These are phyloP conservation scores for Oreohelix idahoensis DNA, from an alignment of 1,140 invertebrate genomes.

Conservation along the genomic window DNA sequence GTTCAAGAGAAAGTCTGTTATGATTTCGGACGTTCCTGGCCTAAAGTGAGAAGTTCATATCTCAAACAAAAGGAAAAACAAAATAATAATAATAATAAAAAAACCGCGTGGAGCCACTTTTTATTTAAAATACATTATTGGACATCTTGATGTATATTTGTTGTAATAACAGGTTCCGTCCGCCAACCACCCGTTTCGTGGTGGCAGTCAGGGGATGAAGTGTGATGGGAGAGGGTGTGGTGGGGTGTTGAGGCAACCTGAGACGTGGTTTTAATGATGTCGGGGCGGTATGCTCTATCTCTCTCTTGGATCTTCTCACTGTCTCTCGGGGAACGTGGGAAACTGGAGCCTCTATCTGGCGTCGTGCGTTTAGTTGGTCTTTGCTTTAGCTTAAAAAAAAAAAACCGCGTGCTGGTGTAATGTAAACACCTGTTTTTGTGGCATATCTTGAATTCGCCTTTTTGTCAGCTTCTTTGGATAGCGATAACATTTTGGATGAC, in stretches of 20 bases:
- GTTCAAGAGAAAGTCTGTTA: too few relatives aligned
- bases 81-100: too few relatives aligned
- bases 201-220: background rate
- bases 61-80: too few relatives aligned
- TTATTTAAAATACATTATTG: too few relatives aligned
- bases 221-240: background rate
- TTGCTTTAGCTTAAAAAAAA: background rate
- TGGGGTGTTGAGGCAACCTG: background rate
- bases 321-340: background rate
- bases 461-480: background rate
- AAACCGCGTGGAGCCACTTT: too few relatives aligned
- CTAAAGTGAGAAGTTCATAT: too few relatives aligned
- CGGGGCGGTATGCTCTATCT: background rate
- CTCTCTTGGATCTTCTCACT: background rate
- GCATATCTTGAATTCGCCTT: background rate
- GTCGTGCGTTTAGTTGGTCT: background rate
- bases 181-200: background rate
- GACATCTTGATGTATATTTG: background rate
- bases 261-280: constrained; percentile 1
- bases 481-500: background rate
- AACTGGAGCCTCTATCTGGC: background rate
- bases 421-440: constrained; percentile 10
- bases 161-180: background rate
- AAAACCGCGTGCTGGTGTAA: background rate
- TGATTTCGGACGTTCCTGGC: too few relatives aligned